Conservation (phyloP, 1,140 invertebrate species). For the Pseudoatta argentina region DNA sequence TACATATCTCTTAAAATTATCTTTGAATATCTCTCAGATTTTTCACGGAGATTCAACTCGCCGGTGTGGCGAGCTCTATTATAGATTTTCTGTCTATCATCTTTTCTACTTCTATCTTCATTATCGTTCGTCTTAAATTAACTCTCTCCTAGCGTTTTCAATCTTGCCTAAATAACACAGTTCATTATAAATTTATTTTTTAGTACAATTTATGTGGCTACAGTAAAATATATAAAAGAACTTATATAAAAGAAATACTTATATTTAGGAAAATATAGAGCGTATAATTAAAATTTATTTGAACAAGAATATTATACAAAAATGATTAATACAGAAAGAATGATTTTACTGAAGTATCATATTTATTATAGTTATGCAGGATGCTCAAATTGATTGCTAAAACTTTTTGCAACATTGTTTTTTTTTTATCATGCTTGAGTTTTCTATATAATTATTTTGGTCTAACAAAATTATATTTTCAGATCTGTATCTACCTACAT, state of each 20-base stretch:
- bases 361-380: too few species aligned
- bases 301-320: background rate
- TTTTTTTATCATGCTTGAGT: too few species aligned
- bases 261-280: background rate
- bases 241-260: background rate
- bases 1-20: background rate
- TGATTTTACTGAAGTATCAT: too few species aligned
- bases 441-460: too few species aligned
- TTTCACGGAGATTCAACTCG: background rate
- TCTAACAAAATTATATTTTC: too few species aligned
- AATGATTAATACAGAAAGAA: background rate
- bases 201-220: background rate
- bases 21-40: conserved; percentile 9
- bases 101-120: conserved; percentile 5
- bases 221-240: background rate
- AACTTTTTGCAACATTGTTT: too few species aligned
- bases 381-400: too few species aligned
- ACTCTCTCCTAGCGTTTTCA: background rate
- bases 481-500: too few species aligned
- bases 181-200: conserved; percentile 6
- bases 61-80: background rate
- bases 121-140: background rate
- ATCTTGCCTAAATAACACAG: background rate
- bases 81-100: conserved; percentile 22
- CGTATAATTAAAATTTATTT: background rate